These are phyloP conservation scores for Heliangelus exortis DNA, from an alignment of 2,797 vertebrate species.

Conservation along the genomic window DNA sequence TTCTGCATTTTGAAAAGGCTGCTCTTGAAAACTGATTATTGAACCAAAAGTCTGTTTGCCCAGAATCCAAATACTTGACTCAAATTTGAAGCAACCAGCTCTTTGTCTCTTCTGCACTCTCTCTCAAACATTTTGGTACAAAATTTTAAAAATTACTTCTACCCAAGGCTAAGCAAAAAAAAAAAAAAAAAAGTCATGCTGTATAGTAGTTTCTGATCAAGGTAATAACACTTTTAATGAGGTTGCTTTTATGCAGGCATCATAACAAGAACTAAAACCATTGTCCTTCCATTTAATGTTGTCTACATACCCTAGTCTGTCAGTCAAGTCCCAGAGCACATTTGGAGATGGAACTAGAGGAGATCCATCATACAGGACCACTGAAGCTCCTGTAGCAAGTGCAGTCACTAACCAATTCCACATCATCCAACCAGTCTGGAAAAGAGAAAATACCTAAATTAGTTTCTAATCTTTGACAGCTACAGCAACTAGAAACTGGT, in stretches of 20 bases:
- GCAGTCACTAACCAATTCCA: conserved; percentile 97
- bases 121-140: not conserved
- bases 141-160: not conserved
- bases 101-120: conserved; percentile 11
- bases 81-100: conserved; percentile 38
- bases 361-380: conserved; percentile 95
- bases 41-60: conserved; percentile 44
- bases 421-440: conserved; percentile 98
- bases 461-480: not conserved
- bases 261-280: not conserved
- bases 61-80: conserved; percentile 35
- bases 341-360: conserved; percentile 91
- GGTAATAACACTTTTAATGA: not conserved
- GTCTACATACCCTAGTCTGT: conserved; percentile 88
- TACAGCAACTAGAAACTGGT: not conserved
- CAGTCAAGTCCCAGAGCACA: conserved; percentile 94
- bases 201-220: not conserved
- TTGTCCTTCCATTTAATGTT: accelerated
- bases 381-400: conserved; percentile 89
- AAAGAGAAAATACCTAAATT: not conserved
- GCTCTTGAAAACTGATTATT: conserved; percentile 42
- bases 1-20: conserved; percentile 53
- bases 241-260: not conserved
- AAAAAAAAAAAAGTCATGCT: not conserved
- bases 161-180: not conserved